Percentiles rank a stretch among this genome's conserved stretches.
Evolutionary conservation across 2,888 invertebrate genomes (phyloP).

Genomic region (Tipula unca): DNA sequence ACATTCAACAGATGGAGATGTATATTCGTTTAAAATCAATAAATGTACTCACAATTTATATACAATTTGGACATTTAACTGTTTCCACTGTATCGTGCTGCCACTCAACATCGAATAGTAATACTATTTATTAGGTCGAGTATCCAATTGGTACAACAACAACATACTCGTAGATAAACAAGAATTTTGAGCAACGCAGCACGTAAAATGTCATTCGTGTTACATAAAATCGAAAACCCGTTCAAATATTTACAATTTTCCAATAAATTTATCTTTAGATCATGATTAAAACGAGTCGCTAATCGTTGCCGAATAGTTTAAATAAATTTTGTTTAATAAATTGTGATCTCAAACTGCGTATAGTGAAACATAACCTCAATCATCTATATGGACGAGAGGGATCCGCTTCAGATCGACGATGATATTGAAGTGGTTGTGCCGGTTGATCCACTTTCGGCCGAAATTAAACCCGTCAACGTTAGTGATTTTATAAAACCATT

Average conservation of each 20-base stretch:
- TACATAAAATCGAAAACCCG: not conserved
- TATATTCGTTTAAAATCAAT: not conserved
- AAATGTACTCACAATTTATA: not conserved
- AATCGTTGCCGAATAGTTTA: not conserved
- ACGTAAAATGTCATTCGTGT: not conserved
- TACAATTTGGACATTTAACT: not conserved
- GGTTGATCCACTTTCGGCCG: not conserved
- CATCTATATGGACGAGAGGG: not conserved
- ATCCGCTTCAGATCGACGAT: not conserved
- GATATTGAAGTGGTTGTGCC: slow-evolving; percentile 14
- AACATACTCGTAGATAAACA: not conserved
- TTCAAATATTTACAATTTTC: not conserved
- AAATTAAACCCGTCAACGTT: not conserved
- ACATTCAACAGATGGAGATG: not conserved
- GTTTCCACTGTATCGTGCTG: not conserved
- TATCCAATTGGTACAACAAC: not conserved
- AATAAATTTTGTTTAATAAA: not conserved
- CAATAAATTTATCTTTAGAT: not conserved
- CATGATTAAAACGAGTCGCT: not conserved
- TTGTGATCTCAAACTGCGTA: not conserved
- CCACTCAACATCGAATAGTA: not conserved
- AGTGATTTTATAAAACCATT: not conserved
- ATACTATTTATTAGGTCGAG: not conserved
- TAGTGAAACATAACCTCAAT: not conserved
- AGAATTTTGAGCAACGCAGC: not conserved